Evolutionary conservation across 2,797 vertebrate species (phyloP).

Genomic region (Myiotriccus ornatus): DNA sequence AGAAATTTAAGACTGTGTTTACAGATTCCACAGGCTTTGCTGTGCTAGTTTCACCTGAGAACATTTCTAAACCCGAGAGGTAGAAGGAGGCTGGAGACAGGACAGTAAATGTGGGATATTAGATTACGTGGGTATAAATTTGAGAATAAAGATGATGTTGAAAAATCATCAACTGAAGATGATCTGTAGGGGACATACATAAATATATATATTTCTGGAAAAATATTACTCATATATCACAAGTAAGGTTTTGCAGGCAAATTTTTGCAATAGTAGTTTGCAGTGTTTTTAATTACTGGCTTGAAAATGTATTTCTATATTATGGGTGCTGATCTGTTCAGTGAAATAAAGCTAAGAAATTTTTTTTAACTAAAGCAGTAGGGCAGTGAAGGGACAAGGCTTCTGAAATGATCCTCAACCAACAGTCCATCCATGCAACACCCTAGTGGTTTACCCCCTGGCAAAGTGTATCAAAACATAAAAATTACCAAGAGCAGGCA

Average conservation of each 20-base stretch:
- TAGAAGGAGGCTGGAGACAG: neutral
- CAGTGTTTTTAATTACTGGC: neutral
- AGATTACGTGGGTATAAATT: neutral
- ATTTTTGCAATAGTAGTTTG: neutral
- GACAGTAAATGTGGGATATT: neutral
- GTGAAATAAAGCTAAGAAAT: neutral
- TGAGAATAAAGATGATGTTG: neutral
- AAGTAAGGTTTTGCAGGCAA: neutral
- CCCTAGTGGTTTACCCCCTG: neutral
- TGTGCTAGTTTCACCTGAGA: neutral
- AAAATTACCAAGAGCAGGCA: neutral
- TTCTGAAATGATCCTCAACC: neutral
- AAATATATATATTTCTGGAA: neutral
- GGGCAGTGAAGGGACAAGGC: neutral
- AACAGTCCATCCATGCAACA: neutral
- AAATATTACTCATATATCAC: neutral
- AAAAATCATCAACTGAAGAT: neutral
- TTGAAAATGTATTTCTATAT: neutral
- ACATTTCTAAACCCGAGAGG: neutral
- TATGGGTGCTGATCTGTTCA: neutral
- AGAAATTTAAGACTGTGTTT: conserved; percentile 52
- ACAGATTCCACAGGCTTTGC: neutral
- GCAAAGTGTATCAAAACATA: neutral
- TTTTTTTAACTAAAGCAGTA: neutral
- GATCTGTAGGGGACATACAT: neutral